Conservation (phyloP, 2,888 invertebrate genomes). For the Acheta domesticus region DNA sequence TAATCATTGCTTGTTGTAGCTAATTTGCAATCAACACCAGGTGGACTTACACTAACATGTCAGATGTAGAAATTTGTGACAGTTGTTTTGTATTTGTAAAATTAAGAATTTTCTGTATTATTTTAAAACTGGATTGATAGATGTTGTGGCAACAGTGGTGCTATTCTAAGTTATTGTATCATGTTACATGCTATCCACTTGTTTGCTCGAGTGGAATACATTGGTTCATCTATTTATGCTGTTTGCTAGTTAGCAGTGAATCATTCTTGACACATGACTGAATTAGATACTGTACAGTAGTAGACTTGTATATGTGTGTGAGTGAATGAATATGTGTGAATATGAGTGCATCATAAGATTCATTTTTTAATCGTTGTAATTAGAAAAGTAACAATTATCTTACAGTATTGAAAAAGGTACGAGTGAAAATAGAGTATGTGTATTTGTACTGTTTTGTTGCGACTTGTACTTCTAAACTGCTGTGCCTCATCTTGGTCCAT, state of each 20-base stretch:
- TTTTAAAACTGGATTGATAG: neutral
- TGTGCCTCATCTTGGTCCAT: constrained; percentile 9
- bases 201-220: constrained; percentile 9
- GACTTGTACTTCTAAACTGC: constrained; percentile 18
- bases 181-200: constrained; percentile 6
- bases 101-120: neutral
- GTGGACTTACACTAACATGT: neutral
- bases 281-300: neutral
- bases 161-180: constrained; percentile 1
- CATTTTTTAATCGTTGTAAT: neutral
- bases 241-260: neutral
- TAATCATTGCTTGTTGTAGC: constrained; percentile 7
- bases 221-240: constrained; percentile 9
- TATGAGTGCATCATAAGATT: neutral
- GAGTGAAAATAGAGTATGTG: neutral
- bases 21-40: neutral
- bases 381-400: neutral
- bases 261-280: constrained; percentile 18
- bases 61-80: neutral
- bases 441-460: constrained; percentile 4
- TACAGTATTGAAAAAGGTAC: neutral
- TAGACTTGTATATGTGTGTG: neutral
- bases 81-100: neutral
- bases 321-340: neutral
- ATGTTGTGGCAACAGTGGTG: constrained; percentile 18